A percentile compares a stretch with the other conserved stretches of the same genome.
phyloP scores from a whole-genome alignment of 2,113 vertebrate species.

The Ceratotherium simum region DNA sequence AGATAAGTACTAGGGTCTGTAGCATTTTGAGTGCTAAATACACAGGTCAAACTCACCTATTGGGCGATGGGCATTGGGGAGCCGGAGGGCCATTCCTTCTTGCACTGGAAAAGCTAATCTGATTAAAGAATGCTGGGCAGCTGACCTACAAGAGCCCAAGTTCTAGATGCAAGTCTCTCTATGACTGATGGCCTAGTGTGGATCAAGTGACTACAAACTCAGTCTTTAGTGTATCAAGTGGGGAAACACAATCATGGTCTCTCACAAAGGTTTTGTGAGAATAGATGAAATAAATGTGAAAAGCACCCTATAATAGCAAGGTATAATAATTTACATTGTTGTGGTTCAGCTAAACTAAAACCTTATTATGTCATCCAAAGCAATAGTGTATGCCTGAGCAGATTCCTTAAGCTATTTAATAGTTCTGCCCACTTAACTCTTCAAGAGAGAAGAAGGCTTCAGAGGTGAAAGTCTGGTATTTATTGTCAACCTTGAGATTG shows the following conservation, averaged over 20 bases:
- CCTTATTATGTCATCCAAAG: neutral
- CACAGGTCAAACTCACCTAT: neutral
- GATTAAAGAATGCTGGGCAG: neutral
- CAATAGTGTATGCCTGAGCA: neutral
- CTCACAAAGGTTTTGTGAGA: constrained; percentile 52
- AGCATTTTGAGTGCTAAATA: neutral
- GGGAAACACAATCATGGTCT: neutral
- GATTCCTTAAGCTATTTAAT: constrained; percentile 4
- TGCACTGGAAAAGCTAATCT: neutral
- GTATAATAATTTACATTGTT: constrained; percentile 2
- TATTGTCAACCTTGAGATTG: neutral
- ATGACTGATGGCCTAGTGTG: neutral
- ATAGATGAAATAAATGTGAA: constrained; percentile 20
- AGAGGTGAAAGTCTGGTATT: constrained; percentile 19
- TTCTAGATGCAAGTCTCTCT: neutral
- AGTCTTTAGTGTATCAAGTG: neutral
- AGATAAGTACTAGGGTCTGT: neutral
- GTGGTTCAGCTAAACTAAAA: neutral
- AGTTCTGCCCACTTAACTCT: constrained; percentile 15
- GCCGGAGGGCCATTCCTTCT: neutral
- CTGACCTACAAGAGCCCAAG: neutral
- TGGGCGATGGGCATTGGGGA: neutral
- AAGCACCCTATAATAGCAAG: neutral
- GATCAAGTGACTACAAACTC: neutral
- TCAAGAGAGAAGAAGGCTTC: constrained; percentile 16